Percentiles rank a stretch among this genome's conserved stretches.
phyloP scores from a whole-genome alignment of 2,797 vertebrate species.

The Malurus leucopterus region DNA sequence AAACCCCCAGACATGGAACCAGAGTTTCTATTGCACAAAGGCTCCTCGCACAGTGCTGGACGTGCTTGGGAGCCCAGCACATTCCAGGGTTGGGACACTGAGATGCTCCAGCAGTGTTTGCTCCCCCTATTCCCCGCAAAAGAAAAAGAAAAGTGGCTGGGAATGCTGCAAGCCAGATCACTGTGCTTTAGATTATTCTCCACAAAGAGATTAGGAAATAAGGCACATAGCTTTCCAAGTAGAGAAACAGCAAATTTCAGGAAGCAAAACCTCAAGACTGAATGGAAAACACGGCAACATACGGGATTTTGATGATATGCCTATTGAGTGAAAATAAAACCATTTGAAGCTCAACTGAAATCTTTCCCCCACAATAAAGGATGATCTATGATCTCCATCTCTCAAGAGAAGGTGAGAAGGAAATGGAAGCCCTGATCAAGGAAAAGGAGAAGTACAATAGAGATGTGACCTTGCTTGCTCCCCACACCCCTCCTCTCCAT shows the following conservation, averaged over 20 bases:
- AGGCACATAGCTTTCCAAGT: slow-evolving; percentile 73
- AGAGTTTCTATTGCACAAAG: slow-evolving; percentile 71
- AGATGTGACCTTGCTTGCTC: neutral
- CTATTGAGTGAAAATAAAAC: neutral
- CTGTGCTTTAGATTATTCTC: slow-evolving; percentile 70
- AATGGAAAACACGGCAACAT: neutral
- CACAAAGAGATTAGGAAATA: slow-evolving; percentile 61
- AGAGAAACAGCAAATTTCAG: slow-evolving; percentile 50
- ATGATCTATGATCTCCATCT: neutral
- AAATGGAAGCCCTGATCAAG: slow-evolving; percentile 17
- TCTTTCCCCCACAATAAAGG: neutral
- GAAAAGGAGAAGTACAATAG: neutral
- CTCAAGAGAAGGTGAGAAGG: neutral
- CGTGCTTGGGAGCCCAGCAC: slow-evolving; percentile 45
- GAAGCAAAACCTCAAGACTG: slow-evolving; percentile 22
- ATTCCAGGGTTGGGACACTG: neutral
- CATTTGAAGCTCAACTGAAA: neutral
- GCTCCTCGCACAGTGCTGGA: slow-evolving; percentile 35
- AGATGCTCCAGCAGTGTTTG: neutral
- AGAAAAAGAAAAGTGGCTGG: neutral
- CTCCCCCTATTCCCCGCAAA: neutral
- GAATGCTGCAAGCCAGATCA: slow-evolving; percentile 16
- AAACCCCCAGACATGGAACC: neutral
- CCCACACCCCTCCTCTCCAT: neutral
- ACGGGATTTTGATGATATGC: neutral